phyloP scores from a whole-genome alignment of 2,797 vertebrate genomes.

The Eulemur mongoz region DNA sequence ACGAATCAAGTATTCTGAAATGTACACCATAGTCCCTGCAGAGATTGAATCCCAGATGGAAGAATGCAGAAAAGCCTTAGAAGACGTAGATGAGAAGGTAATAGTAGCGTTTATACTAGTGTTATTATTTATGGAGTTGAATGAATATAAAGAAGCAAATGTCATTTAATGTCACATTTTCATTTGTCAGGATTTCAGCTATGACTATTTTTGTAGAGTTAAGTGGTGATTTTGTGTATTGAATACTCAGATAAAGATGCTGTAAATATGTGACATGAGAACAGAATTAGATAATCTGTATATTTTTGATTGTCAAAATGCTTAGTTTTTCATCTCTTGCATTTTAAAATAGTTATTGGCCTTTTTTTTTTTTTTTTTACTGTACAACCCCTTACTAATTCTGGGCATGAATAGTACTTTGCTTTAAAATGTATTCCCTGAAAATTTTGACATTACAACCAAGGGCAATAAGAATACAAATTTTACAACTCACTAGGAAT shows the following conservation, averaged over 20 bases:
- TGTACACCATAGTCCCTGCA: slow-evolving; percentile 86
- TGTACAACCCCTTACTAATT: background rate
- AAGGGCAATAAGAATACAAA: background rate
- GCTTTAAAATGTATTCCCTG: background rate
- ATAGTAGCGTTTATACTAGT: background rate
- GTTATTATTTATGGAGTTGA: background rate
- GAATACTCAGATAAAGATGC: background rate
- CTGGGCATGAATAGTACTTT: background rate
- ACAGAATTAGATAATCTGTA: background rate
- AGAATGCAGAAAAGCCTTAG: slow-evolving; percentile 88
- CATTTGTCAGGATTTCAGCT: slow-evolving; percentile 5
- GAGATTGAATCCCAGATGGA: slow-evolving; percentile 88
- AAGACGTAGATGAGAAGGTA: slow-evolving; percentile 92
- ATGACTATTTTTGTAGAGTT: background rate
- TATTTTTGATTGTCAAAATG: background rate
- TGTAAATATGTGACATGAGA: background rate
- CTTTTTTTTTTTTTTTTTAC: background rate
- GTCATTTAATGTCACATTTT: background rate
- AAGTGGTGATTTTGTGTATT: background rate
- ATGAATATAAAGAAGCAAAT: background rate
- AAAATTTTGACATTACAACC: slow-evolving; percentile 5
- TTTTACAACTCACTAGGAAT: background rate
- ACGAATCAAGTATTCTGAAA: slow-evolving; percentile 90
- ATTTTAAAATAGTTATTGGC: slow-evolving; percentile 1
- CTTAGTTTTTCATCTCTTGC: slow-evolving; percentile 14